Evolutionary conservation across 2,113 vertebrate genomes (phyloP).

Genomic region (Herpetotheres cachinnans): DNA sequence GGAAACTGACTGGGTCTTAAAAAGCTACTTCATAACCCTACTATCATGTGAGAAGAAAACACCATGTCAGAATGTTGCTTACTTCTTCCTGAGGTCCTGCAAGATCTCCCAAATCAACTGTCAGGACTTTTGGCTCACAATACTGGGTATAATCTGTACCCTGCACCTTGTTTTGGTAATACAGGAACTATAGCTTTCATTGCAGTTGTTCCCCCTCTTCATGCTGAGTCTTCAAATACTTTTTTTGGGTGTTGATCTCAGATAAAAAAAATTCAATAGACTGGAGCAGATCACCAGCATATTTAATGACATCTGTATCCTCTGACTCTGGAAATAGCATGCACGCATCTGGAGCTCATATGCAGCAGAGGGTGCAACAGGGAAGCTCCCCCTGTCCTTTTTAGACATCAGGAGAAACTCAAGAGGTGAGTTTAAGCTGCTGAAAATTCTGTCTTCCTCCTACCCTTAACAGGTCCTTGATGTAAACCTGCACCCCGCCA

Average conservation of each 20-base stretch:
- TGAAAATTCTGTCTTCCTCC: neutral
- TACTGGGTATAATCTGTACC: neutral
- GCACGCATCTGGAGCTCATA: constrained; percentile 51
- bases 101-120: neutral
- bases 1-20: neutral
- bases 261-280: constrained; percentile 42
- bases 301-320: constrained; percentile 61
- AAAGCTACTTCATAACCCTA: neutral
- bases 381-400: neutral
- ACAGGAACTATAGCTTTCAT: neutral
- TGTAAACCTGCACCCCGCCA: neutral
- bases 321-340: constrained; percentile 47
- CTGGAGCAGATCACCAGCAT: constrained; percentile 38
- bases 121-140: neutral
- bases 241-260: constrained; percentile 48
- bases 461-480: neutral
- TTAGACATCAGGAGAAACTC: constrained; percentile 9
- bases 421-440: neutral
- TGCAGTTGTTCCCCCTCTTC: constrained; percentile 27
- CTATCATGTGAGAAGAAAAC: neutral
- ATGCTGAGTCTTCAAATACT: constrained; percentile 54
- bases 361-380: neutral
- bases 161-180: constrained; percentile 26
- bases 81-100: neutral
- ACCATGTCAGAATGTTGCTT: neutral